Conservation (phyloP, 2,797 vertebrate genomes). For the Phyllotis vaccarum region DNA sequence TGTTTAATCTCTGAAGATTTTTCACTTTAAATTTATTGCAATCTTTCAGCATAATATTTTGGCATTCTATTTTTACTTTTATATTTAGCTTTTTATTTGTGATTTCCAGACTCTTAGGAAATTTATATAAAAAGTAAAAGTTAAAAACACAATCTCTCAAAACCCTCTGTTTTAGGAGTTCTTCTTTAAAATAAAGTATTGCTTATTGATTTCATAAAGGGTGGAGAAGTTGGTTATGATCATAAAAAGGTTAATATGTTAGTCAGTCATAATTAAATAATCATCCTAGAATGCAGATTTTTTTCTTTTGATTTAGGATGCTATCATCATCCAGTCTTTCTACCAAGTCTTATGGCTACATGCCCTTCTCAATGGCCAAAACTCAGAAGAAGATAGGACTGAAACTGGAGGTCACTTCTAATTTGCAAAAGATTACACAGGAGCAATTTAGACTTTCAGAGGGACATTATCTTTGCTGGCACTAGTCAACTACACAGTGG, state of each 20-base stretch:
- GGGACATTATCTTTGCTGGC: neutral
- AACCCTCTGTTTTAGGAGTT: neutral
- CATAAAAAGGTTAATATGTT: neutral
- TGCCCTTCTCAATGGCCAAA: neutral
- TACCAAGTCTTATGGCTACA: neutral
- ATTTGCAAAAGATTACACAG: neutral
- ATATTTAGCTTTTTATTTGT: constrained; percentile 25
- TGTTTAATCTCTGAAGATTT: constrained; percentile 37
- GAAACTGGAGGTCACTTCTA: neutral
- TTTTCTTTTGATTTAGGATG: neutral
- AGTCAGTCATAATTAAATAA: neutral
- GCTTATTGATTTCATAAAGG: constrained; percentile 42
- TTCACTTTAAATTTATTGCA: constrained; percentile 1
- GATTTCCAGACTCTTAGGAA: constrained; percentile 1
- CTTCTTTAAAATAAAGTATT: neutral
- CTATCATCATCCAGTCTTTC: neutral
- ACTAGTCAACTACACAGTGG: neutral
- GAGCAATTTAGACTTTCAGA: constrained; percentile 9
- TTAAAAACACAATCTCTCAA: neutral
- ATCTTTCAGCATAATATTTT: constrained; percentile 31
- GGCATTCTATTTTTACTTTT: constrained; percentile 44
- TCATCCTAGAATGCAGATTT: neutral
- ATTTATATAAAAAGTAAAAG: constrained; percentile 38
- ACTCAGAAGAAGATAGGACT: neutral
- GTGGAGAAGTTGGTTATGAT: neutral